A percentile compares a stretch with the other conserved stretches of the same genome.
phyloP scores from a whole-genome alignment of 2,113 vertebrate genomes.

The Hypanus sabinus region DNA sequence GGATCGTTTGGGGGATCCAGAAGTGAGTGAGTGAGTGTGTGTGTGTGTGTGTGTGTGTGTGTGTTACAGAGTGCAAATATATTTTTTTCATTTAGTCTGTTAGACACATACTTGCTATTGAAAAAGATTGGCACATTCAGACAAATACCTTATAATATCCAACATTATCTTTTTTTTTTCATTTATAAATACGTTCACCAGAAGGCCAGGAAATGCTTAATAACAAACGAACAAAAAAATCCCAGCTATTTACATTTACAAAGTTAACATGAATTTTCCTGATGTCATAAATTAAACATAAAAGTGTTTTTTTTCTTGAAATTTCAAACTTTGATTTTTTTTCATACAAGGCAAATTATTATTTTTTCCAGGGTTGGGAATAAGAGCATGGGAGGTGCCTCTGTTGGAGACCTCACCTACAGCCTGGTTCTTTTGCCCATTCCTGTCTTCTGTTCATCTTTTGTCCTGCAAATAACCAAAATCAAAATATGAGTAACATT shows the following conservation, averaged over 20 bases:
- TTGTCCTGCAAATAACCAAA: slow-evolving; percentile 51
- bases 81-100: slow-evolving; percentile 49
- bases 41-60: no score
- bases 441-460: slow-evolving; percentile 56
- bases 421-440: slow-evolving; percentile 5
- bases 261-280: slow-evolving; percentile 43
- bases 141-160: slow-evolving; percentile 56
- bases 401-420: neutral
- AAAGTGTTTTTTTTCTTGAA: slow-evolving; percentile 43
- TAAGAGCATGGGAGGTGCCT: slow-evolving; percentile 28
- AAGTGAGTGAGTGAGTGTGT: no score
- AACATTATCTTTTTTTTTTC: slow-evolving; percentile 44
- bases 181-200: slow-evolving; percentile 69
- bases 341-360: slow-evolving; percentile 44
- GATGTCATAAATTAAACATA: slow-evolving; percentile 41
- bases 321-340: slow-evolving; percentile 30
- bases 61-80: slow-evolving; percentile 58
- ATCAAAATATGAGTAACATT: neutral
- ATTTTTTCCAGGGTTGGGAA: slow-evolving; percentile 41
- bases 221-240: slow-evolving; percentile 32
- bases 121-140: slow-evolving; percentile 70
- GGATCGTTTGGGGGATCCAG: slow-evolving; percentile 42
- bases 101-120: slow-evolving; percentile 57
- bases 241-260: slow-evolving; percentile 50
- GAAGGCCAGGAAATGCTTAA: slow-evolving; percentile 35